A percentile compares a stretch with the other conserved stretches of the same genome.
Evolutionary conservation across 2,797 vertebrate species (phyloP).

Genomic region (Sebastes nivosus): DNA sequence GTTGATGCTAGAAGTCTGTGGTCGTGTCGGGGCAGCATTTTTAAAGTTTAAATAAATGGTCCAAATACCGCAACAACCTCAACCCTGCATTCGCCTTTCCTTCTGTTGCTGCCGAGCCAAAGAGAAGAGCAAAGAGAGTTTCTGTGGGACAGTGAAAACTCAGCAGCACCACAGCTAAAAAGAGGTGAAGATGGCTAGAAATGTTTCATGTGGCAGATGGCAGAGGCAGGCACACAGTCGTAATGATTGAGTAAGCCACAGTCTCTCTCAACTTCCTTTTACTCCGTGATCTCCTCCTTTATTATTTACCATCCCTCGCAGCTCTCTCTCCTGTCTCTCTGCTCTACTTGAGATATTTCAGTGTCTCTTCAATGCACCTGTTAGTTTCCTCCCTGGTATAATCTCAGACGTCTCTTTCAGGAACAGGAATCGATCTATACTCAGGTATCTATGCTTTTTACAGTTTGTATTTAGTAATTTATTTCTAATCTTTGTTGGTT

Average conservation of each 20-base stretch:
- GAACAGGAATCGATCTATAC: background rate
- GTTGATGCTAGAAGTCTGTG: background rate
- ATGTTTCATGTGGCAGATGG: slow-evolving; percentile 62
- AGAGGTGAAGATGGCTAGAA: slow-evolving; percentile 28
- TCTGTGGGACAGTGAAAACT: slow-evolving; percentile 21
- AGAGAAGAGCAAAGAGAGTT: background rate
- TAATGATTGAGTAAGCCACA: slow-evolving; percentile 40
- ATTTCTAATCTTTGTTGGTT: background rate
- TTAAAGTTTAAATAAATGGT: slow-evolving; percentile 16
- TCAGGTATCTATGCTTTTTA: background rate
- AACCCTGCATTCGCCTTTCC: background rate
- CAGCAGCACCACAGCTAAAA: slow-evolving; percentile 1
- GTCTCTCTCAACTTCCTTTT: slow-evolving; percentile 27
- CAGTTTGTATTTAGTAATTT: background rate
- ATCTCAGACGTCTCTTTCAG: background rate
- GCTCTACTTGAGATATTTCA: slow-evolving; percentile 15
- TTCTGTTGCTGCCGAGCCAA: background rate
- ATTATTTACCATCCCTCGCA: slow-evolving; percentile 34
- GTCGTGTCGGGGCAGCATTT: slow-evolving; percentile 16
- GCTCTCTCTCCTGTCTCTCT: slow-evolving; percentile 6
- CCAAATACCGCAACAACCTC: slow-evolving; percentile 6
- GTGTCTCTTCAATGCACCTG: slow-evolving; percentile 1
- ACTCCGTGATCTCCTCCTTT: slow-evolving; percentile 23
- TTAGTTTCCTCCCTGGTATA: background rate
- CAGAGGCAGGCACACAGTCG: slow-evolving; percentile 33